Evolutionary conservation across 2,113 vertebrate species (phyloP).

Genomic region (Phodopus roborovskii): DNA sequence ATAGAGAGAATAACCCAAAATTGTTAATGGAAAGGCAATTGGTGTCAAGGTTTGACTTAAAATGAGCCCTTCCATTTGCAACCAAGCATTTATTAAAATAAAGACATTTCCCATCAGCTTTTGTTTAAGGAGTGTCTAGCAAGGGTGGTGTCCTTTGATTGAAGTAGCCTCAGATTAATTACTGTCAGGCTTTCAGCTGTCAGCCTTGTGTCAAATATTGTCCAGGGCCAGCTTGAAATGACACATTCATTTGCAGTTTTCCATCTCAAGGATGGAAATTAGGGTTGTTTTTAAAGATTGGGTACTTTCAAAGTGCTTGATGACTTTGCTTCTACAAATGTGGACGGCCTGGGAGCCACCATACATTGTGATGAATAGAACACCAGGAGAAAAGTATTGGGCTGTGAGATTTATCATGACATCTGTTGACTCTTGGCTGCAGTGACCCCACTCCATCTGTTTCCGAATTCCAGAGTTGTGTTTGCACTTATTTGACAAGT

Average conservation of each 20-base stretch:
- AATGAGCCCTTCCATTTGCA: not conserved
- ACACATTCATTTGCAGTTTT: slow-evolving; percentile 84
- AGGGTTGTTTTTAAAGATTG: slow-evolving; percentile 82
- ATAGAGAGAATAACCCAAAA: slow-evolving; percentile 13
- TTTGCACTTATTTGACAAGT: not conserved
- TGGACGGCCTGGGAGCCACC: not conserved
- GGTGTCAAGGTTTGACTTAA: not conserved
- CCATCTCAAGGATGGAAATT: slow-evolving; percentile 81
- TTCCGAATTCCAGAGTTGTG: not conserved
- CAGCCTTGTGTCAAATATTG: slow-evolving; percentile 71
- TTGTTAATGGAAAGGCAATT: not conserved
- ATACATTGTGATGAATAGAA: not conserved
- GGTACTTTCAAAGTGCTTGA: slow-evolving; percentile 75
- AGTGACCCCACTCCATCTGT: not conserved
- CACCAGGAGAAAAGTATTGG: not conserved
- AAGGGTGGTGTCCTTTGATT: not conserved
- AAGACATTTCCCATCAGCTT: not conserved
- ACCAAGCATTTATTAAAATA: not conserved
- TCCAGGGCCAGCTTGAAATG: slow-evolving; percentile 87
- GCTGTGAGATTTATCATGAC: not conserved
- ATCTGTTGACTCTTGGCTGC: not conserved
- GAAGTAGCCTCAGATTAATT: not conserved
- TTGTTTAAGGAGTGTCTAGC: not conserved
- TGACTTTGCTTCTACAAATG: not conserved
- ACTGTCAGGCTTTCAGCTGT: slow-evolving; percentile 74